A percentile compares a stretch with the other conserved stretches of the same genome.
These are phyloP conservation scores for Lutraria lutraria DNA, from an alignment of 2,888 invertebrate species.

Conservation along the genomic window DNA sequence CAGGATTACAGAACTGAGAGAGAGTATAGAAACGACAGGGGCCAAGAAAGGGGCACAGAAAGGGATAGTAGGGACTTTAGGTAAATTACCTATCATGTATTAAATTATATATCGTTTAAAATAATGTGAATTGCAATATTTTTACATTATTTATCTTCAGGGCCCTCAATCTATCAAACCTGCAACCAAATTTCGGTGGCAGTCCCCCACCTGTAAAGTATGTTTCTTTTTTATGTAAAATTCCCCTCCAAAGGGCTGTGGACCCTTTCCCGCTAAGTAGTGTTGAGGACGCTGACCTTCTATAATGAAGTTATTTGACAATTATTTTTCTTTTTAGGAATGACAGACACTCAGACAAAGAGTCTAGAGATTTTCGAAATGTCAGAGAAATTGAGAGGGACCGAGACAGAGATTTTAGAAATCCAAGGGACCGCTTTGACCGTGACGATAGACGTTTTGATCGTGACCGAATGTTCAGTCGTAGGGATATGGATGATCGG, in stretches of 20 bases:
- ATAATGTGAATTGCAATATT: not conserved
- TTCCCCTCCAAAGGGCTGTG: too few relatives aligned
- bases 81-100: constrained; percentile 3
- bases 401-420: constrained; percentile 72
- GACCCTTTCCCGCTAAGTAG: too few relatives aligned
- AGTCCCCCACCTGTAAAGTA: too few relatives aligned
- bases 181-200: too few relatives aligned
- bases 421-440: constrained; percentile 70
- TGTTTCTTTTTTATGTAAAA: too few relatives aligned
- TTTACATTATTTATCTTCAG: too few relatives aligned
- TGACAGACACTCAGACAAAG: constrained; percentile 46
- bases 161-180: too few relatives aligned
- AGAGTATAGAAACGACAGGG: constrained; percentile 68
- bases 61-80: constrained; percentile 60
- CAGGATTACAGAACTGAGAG: constrained; percentile 59
- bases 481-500: constrained; percentile 73
- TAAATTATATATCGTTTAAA: not conserved
- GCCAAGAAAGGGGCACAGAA: constrained; percentile 46
- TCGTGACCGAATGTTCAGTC: constrained; percentile 63
- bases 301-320: too few relatives aligned
- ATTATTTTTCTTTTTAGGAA: constrained; percentile 44
- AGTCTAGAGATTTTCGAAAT: constrained; percentile 63
- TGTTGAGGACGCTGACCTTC: too few relatives aligned
- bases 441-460: constrained; percentile 75
- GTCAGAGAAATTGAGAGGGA: constrained; percentile 42